Percentiles rank a stretch among this genome's conserved stretches.
These are phyloP conservation scores for Gobio occitaniae DNA, from an alignment of 2,797 vertebrate genomes.

Conservation along the genomic window DNA sequence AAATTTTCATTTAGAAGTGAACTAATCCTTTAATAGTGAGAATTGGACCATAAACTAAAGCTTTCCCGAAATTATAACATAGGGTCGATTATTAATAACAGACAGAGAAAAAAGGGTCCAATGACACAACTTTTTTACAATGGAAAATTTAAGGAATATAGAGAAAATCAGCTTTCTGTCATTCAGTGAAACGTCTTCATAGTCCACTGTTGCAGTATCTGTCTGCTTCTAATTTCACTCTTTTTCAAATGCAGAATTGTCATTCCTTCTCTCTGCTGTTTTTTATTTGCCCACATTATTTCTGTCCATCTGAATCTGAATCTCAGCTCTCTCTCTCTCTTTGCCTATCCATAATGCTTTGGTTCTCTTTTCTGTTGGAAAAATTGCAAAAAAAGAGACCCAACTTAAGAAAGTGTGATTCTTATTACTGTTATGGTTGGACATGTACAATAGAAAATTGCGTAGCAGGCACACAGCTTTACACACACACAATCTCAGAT, in stretches of 20 bases:
- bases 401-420: background rate
- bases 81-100: background rate
- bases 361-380: background rate
- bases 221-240: constrained; percentile 47
- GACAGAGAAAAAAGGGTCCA: background rate
- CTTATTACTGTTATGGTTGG: background rate
- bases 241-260: background rate
- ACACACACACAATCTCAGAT: constrained; percentile 31
- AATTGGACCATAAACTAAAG: too few species aligned
- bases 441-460: background rate
- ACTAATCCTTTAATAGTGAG: too few species aligned
- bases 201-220: constrained; percentile 15
- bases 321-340: background rate
- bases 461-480: background rate
- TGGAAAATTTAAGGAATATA: background rate
- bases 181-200: background rate
- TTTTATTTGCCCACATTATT: background rate
- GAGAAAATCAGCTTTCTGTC: background rate
- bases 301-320: background rate
- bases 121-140: background rate
- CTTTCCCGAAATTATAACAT: background rate
- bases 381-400: too few species aligned
- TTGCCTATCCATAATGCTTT: background rate
- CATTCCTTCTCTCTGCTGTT: constrained; percentile 6
- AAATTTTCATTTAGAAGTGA: too few species aligned